These are phyloP conservation scores for Tapera naevia DNA, from an alignment of 2,797 vertebrate species.

Conservation along the genomic window DNA sequence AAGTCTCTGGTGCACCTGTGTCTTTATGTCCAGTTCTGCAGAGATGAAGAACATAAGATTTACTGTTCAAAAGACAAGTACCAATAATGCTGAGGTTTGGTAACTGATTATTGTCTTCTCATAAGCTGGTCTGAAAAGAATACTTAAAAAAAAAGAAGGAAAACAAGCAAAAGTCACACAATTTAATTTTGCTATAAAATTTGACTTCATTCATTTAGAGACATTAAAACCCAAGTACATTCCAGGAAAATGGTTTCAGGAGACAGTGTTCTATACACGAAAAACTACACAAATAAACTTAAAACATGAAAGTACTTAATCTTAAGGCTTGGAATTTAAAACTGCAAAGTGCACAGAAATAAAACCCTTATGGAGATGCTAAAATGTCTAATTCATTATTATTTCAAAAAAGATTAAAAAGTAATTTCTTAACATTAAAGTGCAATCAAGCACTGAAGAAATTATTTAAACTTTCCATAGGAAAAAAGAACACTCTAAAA, in stretches of 20 bases:
- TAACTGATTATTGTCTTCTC: not conserved
- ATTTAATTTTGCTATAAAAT: not conserved
- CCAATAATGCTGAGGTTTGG: not conserved
- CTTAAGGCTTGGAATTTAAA: constrained; percentile 59
- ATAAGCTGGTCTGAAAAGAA: not conserved
- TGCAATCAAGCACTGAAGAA: constrained; percentile 77
- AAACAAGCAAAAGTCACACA: not conserved
- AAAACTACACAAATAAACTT: constrained; percentile 49
- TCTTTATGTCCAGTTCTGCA: not conserved
- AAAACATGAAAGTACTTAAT: constrained; percentile 13
- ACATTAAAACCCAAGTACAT: not conserved
- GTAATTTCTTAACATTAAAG: constrained; percentile 79
- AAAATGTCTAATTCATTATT: constrained; percentile 75
- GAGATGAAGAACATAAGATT: not conserved
- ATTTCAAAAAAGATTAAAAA: constrained; percentile 79
- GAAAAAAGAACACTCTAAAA: constrained; percentile 69
- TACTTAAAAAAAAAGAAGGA: not conserved
- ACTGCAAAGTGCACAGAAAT: constrained; percentile 69
- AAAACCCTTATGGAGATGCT: constrained; percentile 58
- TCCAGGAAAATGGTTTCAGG: not conserved
- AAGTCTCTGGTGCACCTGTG: not conserved
- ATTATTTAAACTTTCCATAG: constrained; percentile 79
- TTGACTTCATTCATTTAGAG: not conserved
- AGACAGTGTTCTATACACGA: not conserved
- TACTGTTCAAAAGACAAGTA: not conserved